Percentiles rank a stretch among this genome's conserved stretches.
Conservation (phyloP, 2,113 vertebrate species). For the Hyperopisus bebe region DNA sequence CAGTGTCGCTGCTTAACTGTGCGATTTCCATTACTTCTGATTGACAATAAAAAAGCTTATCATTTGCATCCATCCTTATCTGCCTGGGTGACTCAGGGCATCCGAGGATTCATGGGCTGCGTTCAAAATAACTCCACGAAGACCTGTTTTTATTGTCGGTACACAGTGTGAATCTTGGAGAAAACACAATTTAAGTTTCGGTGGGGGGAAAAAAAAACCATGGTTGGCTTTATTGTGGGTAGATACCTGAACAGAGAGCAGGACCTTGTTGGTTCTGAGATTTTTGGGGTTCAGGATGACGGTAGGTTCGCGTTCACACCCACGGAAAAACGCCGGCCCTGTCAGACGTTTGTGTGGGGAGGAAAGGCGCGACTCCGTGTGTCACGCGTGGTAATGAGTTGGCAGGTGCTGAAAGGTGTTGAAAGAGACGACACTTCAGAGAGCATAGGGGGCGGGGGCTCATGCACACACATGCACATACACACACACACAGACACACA, state of each 20-base stretch:
- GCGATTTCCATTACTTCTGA: neutral
- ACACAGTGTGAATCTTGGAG: neutral
- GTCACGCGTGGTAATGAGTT: neutral
- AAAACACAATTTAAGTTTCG: neutral
- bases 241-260: neutral
- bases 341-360: neutral
- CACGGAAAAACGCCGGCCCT: neutral
- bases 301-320: too few relatives aligned
- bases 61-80: slow-evolving; percentile 1
- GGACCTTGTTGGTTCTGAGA: neutral
- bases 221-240: neutral
- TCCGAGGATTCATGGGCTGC: neutral
- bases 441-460: neutral
- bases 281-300: neutral
- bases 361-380: neutral
- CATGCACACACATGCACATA: neutral
- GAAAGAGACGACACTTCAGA: slow-evolving; percentile 7
- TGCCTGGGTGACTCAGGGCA: slow-evolving; percentile 5
- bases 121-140: neutral
- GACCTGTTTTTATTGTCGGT: neutral
- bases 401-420: slow-evolving; percentile 15
- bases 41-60: neutral
- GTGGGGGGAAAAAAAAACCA: neutral
- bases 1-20: neutral
- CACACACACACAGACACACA: neutral